Evolutionary conservation across 2,113 vertebrate genomes (phyloP).

Genomic region (Morone chrysops): DNA sequence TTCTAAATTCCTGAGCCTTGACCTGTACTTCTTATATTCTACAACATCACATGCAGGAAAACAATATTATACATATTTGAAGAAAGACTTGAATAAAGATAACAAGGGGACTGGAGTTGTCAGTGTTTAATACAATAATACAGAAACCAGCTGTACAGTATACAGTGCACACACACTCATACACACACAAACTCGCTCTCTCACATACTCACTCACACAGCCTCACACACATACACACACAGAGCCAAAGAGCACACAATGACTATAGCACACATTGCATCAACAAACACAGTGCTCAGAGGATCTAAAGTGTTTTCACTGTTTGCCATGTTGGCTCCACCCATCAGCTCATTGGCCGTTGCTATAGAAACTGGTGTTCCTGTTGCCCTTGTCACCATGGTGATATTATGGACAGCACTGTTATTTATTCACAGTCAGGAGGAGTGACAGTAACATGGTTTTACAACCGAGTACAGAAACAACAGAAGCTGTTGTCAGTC

Average conservation of each 20-base stretch:
- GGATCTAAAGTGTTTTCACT: conserved; percentile 37
- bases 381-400: conserved; percentile 25
- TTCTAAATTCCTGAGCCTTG: too few relatives aligned
- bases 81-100: not conserved
- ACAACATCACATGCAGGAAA: too few relatives aligned
- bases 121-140: conserved; percentile 66
- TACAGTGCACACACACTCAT: conserved; percentile 12
- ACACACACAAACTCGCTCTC: not conserved
- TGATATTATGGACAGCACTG: not conserved
- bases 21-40: too few relatives aligned
- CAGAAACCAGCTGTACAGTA: conserved; percentile 59
- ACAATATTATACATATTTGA: not conserved
- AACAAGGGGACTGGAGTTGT: conserved; percentile 1
- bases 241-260: conserved; percentile 48
- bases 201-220: not conserved
- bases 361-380: conserved; percentile 40
- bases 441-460: not conserved
- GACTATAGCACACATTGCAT: conserved; percentile 51
- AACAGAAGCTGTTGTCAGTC: conserved; percentile 3
- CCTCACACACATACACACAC: conserved; percentile 11
- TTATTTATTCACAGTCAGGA: conserved; percentile 31
- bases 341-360: conserved; percentile 11
- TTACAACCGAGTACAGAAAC: not conserved
- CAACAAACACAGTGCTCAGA: conserved; percentile 59
- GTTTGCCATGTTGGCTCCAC: conserved; percentile 1